Evolutionary conservation across 1,140 invertebrate genomes (phyloP), one percentile per base, ranked within the genome.

Genomic region (Chymomyza costata): DNA sequence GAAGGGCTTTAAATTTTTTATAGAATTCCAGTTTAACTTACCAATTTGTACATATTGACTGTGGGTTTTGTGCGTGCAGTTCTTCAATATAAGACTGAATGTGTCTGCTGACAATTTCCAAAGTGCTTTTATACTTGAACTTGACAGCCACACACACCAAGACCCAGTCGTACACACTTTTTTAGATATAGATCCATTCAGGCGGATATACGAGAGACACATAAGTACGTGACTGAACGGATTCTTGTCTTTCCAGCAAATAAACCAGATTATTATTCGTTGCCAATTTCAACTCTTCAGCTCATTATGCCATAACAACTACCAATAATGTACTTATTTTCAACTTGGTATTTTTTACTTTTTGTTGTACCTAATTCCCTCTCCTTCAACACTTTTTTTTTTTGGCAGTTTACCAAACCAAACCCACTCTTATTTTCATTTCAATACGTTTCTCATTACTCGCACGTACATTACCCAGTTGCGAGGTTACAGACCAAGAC

Each of bases 21-120:
- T n/a, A 25, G 11, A 15, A 2, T 39, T 11, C 14, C 0, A n/a
- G 17, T 45, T 58, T 11, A 7, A 45, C 81, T 81, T 69, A 88
- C 87, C 87, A 86, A 84, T 78, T 86, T 86, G 85, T 78, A 86
- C 86, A 83, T 83, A 47, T 83, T 83, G 69, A 38, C 39, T 14
- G 10, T 21, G 19, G 45, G 25, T 14, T 46, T 58, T 52, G n/a
- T 34, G 31, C 5, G n/a, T 6, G 3, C 13, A 34, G 31, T 67
- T 65, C 50, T 80, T 68, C 56, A 65, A 76, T 65, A 69, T 57
- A 68, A 67, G 68, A n/a, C 48, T 47, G 56, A 57, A 80, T 67
- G 53, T 65, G 55, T 56, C 25, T 31, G 49, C 34, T 52, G 51
- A 30, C 21, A 34, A 54, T 56, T 50, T 78, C 58, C 62, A 58